These are phyloP conservation scores for Zoanthus sansibaricus DNA, from an alignment of 92 coral and sea anemone genomes.

Conservation along the genomic window DNA sequence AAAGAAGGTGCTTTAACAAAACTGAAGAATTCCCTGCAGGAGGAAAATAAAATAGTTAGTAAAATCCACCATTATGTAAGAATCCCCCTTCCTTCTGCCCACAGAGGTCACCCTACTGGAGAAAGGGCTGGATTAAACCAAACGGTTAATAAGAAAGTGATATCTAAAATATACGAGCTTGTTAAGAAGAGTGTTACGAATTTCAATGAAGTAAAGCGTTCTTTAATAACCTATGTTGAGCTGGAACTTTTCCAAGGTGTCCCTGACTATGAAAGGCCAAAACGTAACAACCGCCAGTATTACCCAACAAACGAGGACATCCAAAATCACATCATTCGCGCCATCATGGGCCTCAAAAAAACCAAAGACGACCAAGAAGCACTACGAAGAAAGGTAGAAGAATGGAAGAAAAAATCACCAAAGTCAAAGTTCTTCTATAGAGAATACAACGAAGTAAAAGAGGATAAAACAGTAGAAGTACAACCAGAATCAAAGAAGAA, in stretches of 20 bases:
- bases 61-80: background rate
- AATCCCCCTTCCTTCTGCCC: background rate
- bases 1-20: background rate
- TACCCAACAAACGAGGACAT: conserved; percentile 61
- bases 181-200: conserved; percentile 31
- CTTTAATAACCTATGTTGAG: conserved; percentile 31
- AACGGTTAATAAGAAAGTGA: conserved; percentile 4
- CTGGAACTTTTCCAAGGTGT: conserved; percentile 48
- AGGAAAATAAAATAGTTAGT: background rate
- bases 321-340: conserved; percentile 55
- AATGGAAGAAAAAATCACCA: conserved; percentile 44
- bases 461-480: conserved; percentile 1
- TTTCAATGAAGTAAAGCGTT: conserved; percentile 38
- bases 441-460: background rate
- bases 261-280: conserved; percentile 15
- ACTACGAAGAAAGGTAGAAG: conserved; percentile 44
- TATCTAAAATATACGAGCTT: conserved; percentile 7
- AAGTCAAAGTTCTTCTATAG: background rate
- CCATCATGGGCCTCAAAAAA: conserved; percentile 53
- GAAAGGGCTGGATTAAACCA: background rate
- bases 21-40: background rate
- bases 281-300: conserved; percentile 28
- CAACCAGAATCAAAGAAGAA: background rate
- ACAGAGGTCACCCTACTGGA: background rate
- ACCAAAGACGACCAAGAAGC: conserved; percentile 59